Conservation (phyloP, 1,140 invertebrate species). For the Drosophila yakuba region DNA sequence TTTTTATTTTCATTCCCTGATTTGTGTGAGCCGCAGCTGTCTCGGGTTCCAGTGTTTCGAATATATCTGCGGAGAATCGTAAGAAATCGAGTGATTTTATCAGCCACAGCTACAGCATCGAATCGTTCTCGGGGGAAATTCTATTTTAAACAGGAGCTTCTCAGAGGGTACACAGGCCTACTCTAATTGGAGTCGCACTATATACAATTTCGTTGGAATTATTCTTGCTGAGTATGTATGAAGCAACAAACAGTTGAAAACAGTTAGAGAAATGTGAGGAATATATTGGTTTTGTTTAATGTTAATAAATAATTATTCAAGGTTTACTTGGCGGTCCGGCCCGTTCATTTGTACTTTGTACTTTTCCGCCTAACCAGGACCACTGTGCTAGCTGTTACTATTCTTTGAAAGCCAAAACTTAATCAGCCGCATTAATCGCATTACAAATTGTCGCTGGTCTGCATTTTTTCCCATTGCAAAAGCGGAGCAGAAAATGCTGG, state of each 20-base stretch:
- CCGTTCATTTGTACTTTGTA: neutral
- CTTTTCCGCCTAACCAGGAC: neutral
- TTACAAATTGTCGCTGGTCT: slow-evolving; percentile 70
- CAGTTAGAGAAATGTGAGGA: no score
- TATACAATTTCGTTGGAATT: neutral
- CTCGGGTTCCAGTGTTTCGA: slow-evolving; percentile 5
- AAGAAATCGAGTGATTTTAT: slow-evolving; percentile 6
- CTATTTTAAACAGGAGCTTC: neutral
- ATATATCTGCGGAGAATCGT: neutral
- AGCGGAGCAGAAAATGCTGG: slow-evolving; percentile 2
- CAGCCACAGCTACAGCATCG: neutral
- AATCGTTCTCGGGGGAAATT: neutral
- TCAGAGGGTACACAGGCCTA: neutral
- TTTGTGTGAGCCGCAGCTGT: slow-evolving; percentile 22
- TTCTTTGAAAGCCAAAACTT: slow-evolving; percentile 55
- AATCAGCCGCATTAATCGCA: slow-evolving; percentile 77
- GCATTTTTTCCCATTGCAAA: slow-evolving; percentile 57
- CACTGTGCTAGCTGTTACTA: slow-evolving; percentile 11
- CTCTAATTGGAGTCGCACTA: no score
- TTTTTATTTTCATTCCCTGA: slow-evolving; percentile 21
- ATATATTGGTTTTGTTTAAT: neutral
- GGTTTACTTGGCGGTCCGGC: neutral
- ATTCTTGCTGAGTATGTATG: no score
- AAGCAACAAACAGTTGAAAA: no score
- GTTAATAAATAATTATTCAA: neutral